Conservation (phyloP, 2,888 invertebrate genomes). For the Pristionchus entomophagus region DNA sequence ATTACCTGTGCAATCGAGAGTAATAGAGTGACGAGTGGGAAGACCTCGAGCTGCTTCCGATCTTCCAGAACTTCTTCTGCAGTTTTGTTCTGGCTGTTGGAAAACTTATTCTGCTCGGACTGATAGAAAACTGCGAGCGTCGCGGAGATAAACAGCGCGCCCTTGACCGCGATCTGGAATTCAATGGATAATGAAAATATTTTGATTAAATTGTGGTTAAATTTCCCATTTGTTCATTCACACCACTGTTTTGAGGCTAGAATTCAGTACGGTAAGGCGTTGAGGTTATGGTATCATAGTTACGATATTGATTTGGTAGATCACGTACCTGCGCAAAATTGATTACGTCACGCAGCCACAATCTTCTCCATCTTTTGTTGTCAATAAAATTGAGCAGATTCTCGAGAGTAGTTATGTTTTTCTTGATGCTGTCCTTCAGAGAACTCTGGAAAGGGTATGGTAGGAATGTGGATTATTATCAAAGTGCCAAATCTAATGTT, state of each 20-base stretch:
- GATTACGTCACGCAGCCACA: conserved; percentile 67
- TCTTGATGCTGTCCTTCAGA: conserved; percentile 60
- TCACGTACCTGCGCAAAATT: conserved; percentile 58
- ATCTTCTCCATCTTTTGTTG: conserved; percentile 62
- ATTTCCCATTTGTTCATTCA: too few species aligned
- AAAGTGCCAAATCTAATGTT: too few species aligned
- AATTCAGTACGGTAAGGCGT: too few species aligned
- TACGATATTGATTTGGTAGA: not conserved
- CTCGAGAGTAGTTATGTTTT: conserved; percentile 59
- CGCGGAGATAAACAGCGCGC: conserved; percentile 62
- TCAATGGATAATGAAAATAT: too few species aligned
- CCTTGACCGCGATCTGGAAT: conserved; percentile 58
- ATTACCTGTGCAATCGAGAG: conserved; percentile 63
- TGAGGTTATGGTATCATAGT: too few species aligned
- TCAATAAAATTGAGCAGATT: conserved; percentile 64
- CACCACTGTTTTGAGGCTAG: too few species aligned
- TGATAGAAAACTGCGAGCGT: conserved; percentile 63
- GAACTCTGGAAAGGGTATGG: conserved; percentile 45
- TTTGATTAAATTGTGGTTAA: too few species aligned
- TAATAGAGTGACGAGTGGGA: conserved; percentile 60
- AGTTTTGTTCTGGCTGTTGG: too few species aligned
- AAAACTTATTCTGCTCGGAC: too few species aligned
- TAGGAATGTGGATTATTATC: too few species aligned
- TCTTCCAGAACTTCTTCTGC: too few species aligned
- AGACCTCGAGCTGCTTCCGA: too few species aligned